Percentiles rank a stretch among this genome's conserved stretches.
Conservation (phyloP, 2,888 invertebrate genomes). For the Proisotoma minuta region DNA sequence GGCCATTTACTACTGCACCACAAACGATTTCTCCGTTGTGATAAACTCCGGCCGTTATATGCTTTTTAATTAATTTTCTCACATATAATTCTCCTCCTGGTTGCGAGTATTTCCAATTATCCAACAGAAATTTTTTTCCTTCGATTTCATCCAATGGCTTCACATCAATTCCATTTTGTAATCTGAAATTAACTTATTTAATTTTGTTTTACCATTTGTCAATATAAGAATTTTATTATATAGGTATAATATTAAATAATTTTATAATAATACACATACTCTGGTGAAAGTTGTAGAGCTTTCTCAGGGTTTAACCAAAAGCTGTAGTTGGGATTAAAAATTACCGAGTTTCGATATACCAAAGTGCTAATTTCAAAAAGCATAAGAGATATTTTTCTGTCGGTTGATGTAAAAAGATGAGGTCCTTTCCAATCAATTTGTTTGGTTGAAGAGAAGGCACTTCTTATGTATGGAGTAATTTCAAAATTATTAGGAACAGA, state of each 20-base stretch:
- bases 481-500: slow-evolving; percentile 17
- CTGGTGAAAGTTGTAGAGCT: not conserved
- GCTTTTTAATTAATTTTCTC: slow-evolving; percentile 13
- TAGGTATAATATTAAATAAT: too few species aligned
- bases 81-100: slow-evolving; percentile 16
- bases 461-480: slow-evolving; percentile 11
- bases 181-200: too few species aligned
- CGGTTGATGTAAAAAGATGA: slow-evolving; percentile 19
- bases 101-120: slow-evolving; percentile 22
- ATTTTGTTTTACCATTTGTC: too few species aligned
- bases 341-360: slow-evolving; percentile 19
- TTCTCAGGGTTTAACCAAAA: slow-evolving; percentile 8
- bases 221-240: too few species aligned
- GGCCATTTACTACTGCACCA: slow-evolving; percentile 18
- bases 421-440: slow-evolving; percentile 24
- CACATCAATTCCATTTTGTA: slow-evolving; percentile 14
- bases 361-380: slow-evolving; percentile 24
- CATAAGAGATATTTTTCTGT: slow-evolving; percentile 15
- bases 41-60: slow-evolving; percentile 17
- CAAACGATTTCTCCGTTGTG: slow-evolving; percentile 15
- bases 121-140: slow-evolving; percentile 21
- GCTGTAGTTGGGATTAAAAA: slow-evolving; percentile 24
- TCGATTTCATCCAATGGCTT: slow-evolving; percentile 15
- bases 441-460: slow-evolving; percentile 19
- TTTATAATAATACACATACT: not conserved